Conservation (phyloP, 2,113 vertebrate species). For the Apteryx mantelli region DNA sequence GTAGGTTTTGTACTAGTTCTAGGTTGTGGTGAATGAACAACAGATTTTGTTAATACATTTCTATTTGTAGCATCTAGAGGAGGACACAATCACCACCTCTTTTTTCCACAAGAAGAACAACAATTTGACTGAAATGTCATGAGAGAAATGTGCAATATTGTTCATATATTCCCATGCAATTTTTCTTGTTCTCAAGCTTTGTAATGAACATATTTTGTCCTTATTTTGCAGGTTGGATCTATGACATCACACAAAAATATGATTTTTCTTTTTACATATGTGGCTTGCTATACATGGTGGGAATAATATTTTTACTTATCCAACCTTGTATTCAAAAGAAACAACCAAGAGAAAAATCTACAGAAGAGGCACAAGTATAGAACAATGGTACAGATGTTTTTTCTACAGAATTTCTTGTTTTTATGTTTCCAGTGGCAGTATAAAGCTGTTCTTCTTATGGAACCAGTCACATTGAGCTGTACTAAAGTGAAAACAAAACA, state of each 20-base stretch:
- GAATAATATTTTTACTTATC: conserved; percentile 79
- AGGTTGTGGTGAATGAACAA: neutral
- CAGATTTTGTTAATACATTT: neutral
- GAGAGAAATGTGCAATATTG: neutral
- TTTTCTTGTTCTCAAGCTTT: neutral
- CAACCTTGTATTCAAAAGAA: conserved; percentile 78
- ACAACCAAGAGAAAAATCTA: conserved; percentile 62
- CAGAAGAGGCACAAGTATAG: conserved; percentile 63
- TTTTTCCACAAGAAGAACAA: neutral
- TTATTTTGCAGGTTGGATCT: conserved; percentile 85
- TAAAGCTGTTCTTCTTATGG: neutral
- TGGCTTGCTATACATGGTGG: conserved; percentile 82
- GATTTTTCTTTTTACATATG: conserved; percentile 85
- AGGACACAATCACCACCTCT: neutral
- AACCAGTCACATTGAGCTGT: neutral
- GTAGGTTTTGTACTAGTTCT: neutral
- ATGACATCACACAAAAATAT: conserved; percentile 83
- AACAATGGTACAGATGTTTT: neutral
- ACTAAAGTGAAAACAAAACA: neutral
- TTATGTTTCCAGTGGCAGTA: neutral
- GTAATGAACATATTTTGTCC: conserved; percentile 15
- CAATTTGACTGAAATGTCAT: neutral
- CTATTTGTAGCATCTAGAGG: neutral
- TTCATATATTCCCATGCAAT: neutral
- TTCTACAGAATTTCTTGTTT: neutral